Conservation (phyloP, 1,140 invertebrate genomes). For the Drosophila pseudoobscura region DNA sequence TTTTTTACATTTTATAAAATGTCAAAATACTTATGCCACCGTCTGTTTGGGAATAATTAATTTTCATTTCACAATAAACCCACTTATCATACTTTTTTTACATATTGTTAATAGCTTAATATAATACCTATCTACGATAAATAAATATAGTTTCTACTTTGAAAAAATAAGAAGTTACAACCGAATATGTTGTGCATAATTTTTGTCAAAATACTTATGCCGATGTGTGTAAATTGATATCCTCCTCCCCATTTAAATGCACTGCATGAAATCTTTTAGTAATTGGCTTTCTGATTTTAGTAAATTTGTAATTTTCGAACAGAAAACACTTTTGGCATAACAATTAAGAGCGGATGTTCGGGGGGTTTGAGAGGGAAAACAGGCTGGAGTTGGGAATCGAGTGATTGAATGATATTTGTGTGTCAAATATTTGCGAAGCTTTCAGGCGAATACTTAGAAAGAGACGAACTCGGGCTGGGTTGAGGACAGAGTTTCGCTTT, state of each 20-base stretch:
- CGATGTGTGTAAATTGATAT: constrained; percentile 69
- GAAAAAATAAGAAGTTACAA: too few relatives aligned
- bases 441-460: constrained; percentile 48
- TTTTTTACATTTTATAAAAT: too few relatives aligned
- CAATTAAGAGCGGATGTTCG: constrained; percentile 57
- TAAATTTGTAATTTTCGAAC: constrained; percentile 30
- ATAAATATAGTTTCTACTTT: too few relatives aligned
- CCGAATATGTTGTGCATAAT: too few relatives aligned
- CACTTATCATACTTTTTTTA: too few relatives aligned
- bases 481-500: constrained; percentile 39
- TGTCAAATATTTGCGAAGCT: constrained; percentile 70
- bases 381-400: constrained; percentile 20
- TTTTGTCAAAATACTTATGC: too few relatives aligned
- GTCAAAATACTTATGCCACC: too few relatives aligned
- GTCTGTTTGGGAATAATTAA: too few relatives aligned
- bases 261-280: constrained; percentile 37
- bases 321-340: constrained; percentile 65
- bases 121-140: too few relatives aligned
- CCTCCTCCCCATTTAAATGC: constrained; percentile 37
- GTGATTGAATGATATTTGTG: constrained; percentile 30
- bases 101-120: too few relatives aligned
- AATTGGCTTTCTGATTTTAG: constrained; percentile 27
- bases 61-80: too few relatives aligned
- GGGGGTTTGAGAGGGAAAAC: background rate
- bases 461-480: constrained; percentile 15